Evolutionary conservation across 1,140 invertebrate genomes (phyloP).

Genomic region (Drosophila santomea): DNA sequence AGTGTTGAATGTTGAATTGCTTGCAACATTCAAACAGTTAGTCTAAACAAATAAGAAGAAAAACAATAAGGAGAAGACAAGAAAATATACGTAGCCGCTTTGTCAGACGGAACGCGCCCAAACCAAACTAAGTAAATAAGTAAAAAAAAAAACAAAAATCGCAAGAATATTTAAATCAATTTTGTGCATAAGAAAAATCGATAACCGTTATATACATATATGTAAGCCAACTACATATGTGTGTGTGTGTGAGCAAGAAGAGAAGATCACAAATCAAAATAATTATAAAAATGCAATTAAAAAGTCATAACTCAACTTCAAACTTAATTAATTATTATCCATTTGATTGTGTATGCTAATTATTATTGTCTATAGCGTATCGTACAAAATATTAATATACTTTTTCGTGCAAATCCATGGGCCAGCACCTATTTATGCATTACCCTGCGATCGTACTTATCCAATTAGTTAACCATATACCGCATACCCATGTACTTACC

Average conservation of each 20-base stretch:
- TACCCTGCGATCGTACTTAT: constrained; percentile 30
- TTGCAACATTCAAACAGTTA: constrained; percentile 22
- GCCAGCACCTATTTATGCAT: constrained; percentile 23
- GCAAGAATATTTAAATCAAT: constrained; percentile 47
- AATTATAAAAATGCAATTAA: background rate
- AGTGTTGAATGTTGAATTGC: constrained; percentile 19
- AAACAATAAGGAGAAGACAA: constrained; percentile 3
- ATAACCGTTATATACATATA: constrained; percentile 52
- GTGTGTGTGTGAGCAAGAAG: constrained; percentile 50
- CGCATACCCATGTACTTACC: constrained; percentile 44
- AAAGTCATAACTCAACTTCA: constrained; percentile 30
- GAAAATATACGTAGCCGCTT: constrained; percentile 70
- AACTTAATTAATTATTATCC: constrained; percentile 50
- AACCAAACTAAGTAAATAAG: constrained; percentile 44
- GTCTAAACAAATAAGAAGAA: background rate
- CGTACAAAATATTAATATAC: constrained; percentile 35
- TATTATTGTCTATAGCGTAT: constrained; percentile 52
- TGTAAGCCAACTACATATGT: constrained; percentile 37
- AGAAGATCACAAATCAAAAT: constrained; percentile 14
- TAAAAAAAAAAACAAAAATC: constrained; percentile 21
- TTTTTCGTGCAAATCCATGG: constrained; percentile 26
- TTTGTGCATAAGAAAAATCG: constrained; percentile 40
- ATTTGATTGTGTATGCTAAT: constrained; percentile 57
- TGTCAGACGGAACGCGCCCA: constrained; percentile 75
- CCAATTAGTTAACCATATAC: constrained; percentile 48